phyloP scores from a whole-genome alignment of 2,797 vertebrate species.

The Periparus ater region DNA sequence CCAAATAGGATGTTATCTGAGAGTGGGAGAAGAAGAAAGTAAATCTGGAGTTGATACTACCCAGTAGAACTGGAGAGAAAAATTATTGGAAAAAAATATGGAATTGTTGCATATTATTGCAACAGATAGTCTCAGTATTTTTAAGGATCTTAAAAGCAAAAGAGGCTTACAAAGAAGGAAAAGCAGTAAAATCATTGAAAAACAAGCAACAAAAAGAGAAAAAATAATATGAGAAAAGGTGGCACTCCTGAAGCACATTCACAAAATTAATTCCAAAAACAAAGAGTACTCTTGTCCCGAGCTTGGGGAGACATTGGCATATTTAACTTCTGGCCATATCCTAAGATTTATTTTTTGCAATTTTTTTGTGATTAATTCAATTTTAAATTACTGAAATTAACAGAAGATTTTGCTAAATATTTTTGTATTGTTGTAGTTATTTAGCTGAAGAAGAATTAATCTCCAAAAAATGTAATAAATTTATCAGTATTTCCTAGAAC shows the following conservation, averaged over 20 bases:
- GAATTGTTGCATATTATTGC: too few relatives aligned
- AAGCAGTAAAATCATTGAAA: not conserved
- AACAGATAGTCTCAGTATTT: not conserved
- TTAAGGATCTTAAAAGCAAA: not conserved
- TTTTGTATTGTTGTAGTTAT: conserved; percentile 29
- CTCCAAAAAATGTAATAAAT: not conserved
- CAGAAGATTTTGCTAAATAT: not conserved
- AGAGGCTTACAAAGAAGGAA: not conserved
- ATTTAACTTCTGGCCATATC: not conserved
- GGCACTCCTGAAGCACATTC: not conserved
- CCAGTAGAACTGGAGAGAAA: not conserved
- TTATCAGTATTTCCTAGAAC: conserved; percentile 3
- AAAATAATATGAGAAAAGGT: not conserved
- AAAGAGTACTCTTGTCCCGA: not conserved
- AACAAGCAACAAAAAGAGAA: not conserved
- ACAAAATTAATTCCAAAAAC: not conserved
- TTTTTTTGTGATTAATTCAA: not conserved
- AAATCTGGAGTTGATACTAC: not conserved
- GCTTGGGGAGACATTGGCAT: not conserved
- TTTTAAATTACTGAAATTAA: not conserved
- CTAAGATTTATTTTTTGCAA: not conserved
- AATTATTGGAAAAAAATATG: not conserved
- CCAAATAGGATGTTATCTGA: not conserved
- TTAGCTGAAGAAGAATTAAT: conserved; percentile 13
- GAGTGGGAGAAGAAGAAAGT: not conserved